Percentiles rank a stretch among this genome's conserved stretches.
Evolutionary conservation across 2,888 invertebrate genomes (phyloP).

Genomic region (Lithophane socia): DNA sequence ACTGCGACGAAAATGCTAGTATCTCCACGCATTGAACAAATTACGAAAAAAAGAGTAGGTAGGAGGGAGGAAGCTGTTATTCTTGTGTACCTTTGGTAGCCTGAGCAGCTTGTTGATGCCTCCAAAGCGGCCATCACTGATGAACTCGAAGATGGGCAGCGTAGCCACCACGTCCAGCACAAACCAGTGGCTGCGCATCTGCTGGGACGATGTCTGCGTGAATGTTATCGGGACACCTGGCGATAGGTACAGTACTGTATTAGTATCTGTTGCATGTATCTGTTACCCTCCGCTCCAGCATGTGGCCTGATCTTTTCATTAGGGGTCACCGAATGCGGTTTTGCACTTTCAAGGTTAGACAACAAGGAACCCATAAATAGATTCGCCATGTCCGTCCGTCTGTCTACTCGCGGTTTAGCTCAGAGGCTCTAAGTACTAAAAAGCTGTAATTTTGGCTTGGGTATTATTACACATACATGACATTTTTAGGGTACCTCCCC

Average conservation of each 20-base stretch:
- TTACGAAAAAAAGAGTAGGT: not conserved
- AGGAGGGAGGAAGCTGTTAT: not conserved
- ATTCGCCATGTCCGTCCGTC: too few species aligned
- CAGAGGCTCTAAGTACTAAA: too few species aligned
- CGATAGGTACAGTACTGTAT: not conserved
- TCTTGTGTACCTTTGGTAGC: conserved; percentile 76
- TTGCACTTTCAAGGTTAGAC: too few species aligned
- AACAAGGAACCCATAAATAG: too few species aligned
- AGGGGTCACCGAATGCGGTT: too few species aligned
- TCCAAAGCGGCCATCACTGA: conserved; percentile 77
- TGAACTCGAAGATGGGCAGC: conserved; percentile 80
- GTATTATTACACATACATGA: too few species aligned
- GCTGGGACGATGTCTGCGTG: conserved; percentile 82
- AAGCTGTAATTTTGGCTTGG: too few species aligned
- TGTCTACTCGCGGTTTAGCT: too few species aligned
- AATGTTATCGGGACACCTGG: conserved; percentile 84
- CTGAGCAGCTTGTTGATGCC: conserved; percentile 83
- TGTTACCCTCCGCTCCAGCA: not conserved
- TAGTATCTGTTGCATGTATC: not conserved
- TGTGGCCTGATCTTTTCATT: too few species aligned
- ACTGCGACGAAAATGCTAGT: too few species aligned
- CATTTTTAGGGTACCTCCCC: too few species aligned
- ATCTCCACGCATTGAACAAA: too few species aligned
- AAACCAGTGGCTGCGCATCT: conserved; percentile 82
- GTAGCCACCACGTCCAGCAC: conserved; percentile 79